Evolutionary conservation across 2,113 vertebrate genomes (phyloP), one percentile per base, ranked within the genome.

Genomic region (Stictonetta naevosa): DNA sequence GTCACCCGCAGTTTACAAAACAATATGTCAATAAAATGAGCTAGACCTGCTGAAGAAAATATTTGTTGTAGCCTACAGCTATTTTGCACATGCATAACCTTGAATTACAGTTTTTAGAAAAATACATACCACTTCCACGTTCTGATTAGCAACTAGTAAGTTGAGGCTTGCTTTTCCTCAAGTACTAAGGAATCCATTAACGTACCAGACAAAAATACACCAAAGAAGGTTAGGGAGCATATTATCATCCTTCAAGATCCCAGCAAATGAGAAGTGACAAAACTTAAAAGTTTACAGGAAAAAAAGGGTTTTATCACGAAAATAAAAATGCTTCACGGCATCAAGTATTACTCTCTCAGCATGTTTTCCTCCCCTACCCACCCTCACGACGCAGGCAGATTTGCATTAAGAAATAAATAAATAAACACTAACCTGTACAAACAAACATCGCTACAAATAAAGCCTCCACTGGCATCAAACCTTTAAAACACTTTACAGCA

Each of bases 1-100:
- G 93, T 96, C 96, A 77, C 90, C 81, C 89, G 5, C 75, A 96
- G 95, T 96, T 97, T 96, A 96, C 96, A 95, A 97, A 98, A 95
- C 94, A 97, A 25, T 96, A 96, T 87, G 92, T 97, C 97, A 97
- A 93, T 92, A 95, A 96, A 97, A 97, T 44, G 67, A 97, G 92
- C 79, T 93, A 94, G 97, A 95, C 90, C 95, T 88, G 79, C 92
- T 85, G 95, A 92, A 91, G 68, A 93, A 95, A 92, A 50, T 91
- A 95, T 94, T 85, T 96, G 86, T 87, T 85, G 88, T 92, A 95
- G 91, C 97, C 95, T 95, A 62, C 74, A 96, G 97, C 96, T 96
- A 88, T 92, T 96, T 74, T 93, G 88, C 91, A 68, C 86, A 91
- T 90, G 74, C 48, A 80, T 95, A 97, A 96, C 94, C 93, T 92